Conservation (phyloP, 64 coral and sea anemone species). For the Astreopora myriophthalma region DNA sequence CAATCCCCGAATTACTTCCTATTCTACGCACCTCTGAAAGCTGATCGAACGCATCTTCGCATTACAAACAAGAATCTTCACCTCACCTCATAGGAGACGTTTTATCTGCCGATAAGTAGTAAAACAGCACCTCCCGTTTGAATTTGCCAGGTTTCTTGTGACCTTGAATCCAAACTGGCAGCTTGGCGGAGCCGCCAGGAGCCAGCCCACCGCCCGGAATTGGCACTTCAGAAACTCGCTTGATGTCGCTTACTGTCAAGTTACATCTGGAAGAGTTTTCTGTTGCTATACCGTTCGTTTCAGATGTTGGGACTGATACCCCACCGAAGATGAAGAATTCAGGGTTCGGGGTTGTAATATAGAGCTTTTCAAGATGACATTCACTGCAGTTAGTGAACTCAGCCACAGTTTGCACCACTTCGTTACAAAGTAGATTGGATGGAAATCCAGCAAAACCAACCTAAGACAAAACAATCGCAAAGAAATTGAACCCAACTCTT, state of each 20-base stretch:
- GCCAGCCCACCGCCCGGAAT: constrained; percentile 67
- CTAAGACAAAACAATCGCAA: constrained; percentile 24
- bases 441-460: constrained; percentile 83
- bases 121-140: constrained; percentile 81
- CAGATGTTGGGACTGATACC: not conserved
- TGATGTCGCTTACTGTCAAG: constrained; percentile 16
- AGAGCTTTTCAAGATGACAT: constrained; percentile 73
- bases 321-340: constrained; percentile 80
- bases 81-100: constrained; percentile 76
- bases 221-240: constrained; percentile 71
- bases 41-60: not conserved
- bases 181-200: constrained; percentile 64
- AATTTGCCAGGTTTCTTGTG: constrained; percentile 23
- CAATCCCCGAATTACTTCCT: not conserved
- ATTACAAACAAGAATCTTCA: not conserved
- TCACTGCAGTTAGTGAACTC: constrained; percentile 84
- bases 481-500: not conserved
- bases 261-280: not conserved
- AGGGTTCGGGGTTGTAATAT: constrained; percentile 67
- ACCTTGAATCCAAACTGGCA: constrained; percentile 92
- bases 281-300: not conserved
- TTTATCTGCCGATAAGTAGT: constrained; percentile 80
- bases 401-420: constrained; percentile 78
- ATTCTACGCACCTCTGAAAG: too few species aligned
- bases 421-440: constrained; percentile 76